These are phyloP conservation scores for Folsomia manolachei DNA, from an alignment of 2,888 invertebrate genomes.

Conservation along the genomic window DNA sequence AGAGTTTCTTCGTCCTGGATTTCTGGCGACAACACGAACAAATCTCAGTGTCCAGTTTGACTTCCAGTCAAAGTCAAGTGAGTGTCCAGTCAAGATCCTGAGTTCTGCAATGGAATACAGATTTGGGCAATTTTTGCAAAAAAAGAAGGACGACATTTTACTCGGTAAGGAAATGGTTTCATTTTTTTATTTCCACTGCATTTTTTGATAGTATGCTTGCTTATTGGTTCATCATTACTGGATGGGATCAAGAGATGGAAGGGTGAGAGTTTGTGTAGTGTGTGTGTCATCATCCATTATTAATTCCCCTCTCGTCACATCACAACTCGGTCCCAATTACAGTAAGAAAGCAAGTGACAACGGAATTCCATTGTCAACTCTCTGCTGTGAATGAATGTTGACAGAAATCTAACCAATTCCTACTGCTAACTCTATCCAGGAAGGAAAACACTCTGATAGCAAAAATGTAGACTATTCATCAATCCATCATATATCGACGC, in stretches of 20 bases:
- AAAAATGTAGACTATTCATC: constrained; percentile 7
- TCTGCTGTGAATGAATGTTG: constrained; percentile 1
- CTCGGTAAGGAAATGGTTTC: not conserved
- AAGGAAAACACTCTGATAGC: not conserved
- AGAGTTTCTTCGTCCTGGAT: not conserved
- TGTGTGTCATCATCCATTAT: constrained; percentile 4
- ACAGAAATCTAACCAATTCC: not conserved
- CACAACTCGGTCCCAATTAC: constrained; percentile 8
- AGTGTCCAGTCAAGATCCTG: too few species aligned
- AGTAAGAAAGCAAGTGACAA: constrained; percentile 4
- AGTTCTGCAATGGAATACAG: too few species aligned
- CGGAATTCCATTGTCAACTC: constrained; percentile 5
- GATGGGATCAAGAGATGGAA: not conserved
- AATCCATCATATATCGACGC: too few species aligned
- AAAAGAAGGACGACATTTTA: not conserved
- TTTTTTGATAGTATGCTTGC: not conserved
- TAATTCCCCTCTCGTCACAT: constrained; percentile 8
- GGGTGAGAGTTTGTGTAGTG: not conserved
- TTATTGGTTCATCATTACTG: not conserved
- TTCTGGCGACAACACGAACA: not conserved
- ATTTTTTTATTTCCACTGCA: not conserved
- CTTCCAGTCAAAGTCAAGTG: too few species aligned
- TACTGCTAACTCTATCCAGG: not conserved
- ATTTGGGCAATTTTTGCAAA: too few species aligned
- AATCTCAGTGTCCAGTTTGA: too few species aligned